Conservation (phyloP, 2,888 invertebrate genomes). For the Dascillus cervinus region DNA sequence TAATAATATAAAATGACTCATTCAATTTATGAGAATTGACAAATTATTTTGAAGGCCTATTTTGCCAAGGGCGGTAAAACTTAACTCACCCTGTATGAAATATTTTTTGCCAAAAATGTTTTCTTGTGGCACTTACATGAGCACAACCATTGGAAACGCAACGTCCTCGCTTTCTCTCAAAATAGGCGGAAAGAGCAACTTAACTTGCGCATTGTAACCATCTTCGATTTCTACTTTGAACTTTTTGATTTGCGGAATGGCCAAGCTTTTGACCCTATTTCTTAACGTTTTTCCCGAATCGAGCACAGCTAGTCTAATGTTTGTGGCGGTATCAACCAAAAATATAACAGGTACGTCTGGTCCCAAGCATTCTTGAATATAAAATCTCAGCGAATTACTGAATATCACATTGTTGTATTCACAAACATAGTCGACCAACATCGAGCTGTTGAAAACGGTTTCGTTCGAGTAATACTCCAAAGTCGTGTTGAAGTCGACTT, state of each 20-base stretch:
- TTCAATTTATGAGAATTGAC: too few species aligned
- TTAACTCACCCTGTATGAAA: too few species aligned
- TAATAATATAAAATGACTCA: too few species aligned
- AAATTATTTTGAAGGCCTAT: too few species aligned
- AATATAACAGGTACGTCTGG: constrained; percentile 63
- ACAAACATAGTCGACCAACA: constrained; percentile 36
- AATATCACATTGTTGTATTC: constrained; percentile 59
- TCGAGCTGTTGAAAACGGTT: constrained; percentile 40
- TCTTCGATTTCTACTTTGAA: constrained; percentile 56
- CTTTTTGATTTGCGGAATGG: constrained; percentile 67
- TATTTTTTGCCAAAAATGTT: too few species aligned
- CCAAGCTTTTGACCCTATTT: constrained; percentile 56
- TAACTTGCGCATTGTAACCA: constrained; percentile 65
- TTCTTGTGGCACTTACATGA: constrained; percentile 72
- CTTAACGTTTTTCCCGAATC: constrained; percentile 62
- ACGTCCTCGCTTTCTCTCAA: constrained; percentile 76
- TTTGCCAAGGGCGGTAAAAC: too few species aligned
- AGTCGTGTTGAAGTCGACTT: constrained; percentile 34
- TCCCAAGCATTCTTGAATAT: constrained; percentile 72
- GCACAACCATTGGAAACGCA: constrained; percentile 70
- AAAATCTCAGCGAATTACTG: constrained; percentile 48
- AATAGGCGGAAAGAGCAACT: constrained; percentile 74
- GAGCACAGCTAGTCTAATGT: constrained; percentile 54
- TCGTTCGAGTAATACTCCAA: constrained; percentile 45
- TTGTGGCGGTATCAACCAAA: constrained; percentile 53